A percentile compares a stretch with the other conserved stretches of the same genome.
These are phyloP conservation scores for Philypnodon macrostomus DNA, from an alignment of 2,797 vertebrate genomes.

Conservation along the genomic window DNA sequence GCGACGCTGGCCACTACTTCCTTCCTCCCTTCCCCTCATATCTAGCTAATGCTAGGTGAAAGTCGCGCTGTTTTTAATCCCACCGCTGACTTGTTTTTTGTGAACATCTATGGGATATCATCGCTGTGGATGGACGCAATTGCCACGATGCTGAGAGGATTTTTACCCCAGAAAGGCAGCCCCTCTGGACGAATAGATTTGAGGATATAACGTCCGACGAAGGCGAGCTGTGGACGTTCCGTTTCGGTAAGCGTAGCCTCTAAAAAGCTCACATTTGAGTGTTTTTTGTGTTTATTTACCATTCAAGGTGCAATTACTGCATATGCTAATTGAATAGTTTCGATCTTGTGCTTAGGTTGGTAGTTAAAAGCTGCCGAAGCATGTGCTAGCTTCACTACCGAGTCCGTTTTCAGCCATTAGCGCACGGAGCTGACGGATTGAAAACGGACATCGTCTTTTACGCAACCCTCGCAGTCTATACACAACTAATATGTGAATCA, in stretches of 20 bases:
- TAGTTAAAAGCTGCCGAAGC: slow-evolving; percentile 49
- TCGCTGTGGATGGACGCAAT: not conserved
- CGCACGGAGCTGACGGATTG: slow-evolving; percentile 33
- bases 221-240: not conserved
- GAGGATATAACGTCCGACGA: slow-evolving; percentile 3
- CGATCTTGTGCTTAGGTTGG: too few relatives aligned
- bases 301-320: too few relatives aligned
- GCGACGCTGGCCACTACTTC: not conserved
- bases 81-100: not conserved
- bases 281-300: too few relatives aligned
- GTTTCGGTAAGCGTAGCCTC: not conserved
- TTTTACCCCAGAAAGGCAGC: not conserved
- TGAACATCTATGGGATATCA: not conserved
- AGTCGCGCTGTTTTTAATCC: not conserved
- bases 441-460: not conserved
- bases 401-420: slow-evolving; percentile 70
- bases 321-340: too few relatives aligned
- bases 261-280: not conserved
- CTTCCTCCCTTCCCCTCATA: too few relatives aligned
- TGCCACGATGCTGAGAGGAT: slow-evolving; percentile 8
- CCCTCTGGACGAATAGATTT: not conserved
- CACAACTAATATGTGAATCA: not conserved
- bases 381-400: slow-evolving; percentile 48
- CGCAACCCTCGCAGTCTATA: too few relatives aligned
- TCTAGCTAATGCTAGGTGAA: not conserved